Conservation (phyloP, 2,113 vertebrate species). For the Psephotus haematonotus region DNA sequence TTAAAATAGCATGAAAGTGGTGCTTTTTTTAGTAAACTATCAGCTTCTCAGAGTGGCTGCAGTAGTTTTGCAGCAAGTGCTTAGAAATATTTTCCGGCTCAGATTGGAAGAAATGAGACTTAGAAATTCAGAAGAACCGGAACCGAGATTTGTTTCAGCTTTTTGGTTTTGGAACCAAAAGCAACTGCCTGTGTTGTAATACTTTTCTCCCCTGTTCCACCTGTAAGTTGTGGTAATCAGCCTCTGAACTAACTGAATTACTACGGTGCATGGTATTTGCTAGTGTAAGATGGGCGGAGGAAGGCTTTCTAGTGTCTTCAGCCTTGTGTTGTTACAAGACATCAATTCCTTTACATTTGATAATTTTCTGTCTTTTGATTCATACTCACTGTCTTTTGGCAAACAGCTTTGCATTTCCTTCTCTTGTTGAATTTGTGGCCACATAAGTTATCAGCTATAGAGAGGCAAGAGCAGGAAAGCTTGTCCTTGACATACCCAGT, state of each 20-base stretch:
- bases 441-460: slow-evolving; percentile 13
- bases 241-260: neutral
- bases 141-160: neutral
- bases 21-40: neutral
- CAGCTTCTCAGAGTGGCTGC: neutral
- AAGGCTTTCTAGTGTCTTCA: neutral
- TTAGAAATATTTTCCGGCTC: neutral
- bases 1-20: neutral
- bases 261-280: neutral
- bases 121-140: neutral
- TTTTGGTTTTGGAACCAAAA: neutral
- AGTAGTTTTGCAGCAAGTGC: neutral
- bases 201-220: neutral
- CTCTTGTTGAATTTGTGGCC: neutral
- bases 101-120: neutral
- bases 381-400: neutral
- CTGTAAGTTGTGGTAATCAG: neutral
- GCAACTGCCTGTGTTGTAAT: neutral
- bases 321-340: neutral
- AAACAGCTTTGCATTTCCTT: slow-evolving; percentile 2
- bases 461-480: slow-evolving; percentile 33
- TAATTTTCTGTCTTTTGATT: neutral
- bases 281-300: neutral
- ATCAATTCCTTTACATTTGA: neutral
- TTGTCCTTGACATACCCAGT: slow-evolving; percentile 40